These are phyloP conservation scores for Thalassaphorura encarpata DNA, from an alignment of 1,140 invertebrate genomes.

Conservation along the genomic window DNA sequence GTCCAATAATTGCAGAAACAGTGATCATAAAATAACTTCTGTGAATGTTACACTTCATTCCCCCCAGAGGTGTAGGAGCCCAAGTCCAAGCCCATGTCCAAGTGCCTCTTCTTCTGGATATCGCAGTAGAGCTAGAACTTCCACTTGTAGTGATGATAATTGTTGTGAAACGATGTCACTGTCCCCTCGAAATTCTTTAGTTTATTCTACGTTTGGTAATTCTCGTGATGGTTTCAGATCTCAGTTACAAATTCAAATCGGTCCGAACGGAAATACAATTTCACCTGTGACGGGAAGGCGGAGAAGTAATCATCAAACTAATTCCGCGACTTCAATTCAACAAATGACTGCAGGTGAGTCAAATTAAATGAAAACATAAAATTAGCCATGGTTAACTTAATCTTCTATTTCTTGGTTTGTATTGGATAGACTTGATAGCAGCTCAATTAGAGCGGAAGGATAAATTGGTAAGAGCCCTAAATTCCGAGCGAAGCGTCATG, in stretches of 20 bases:
- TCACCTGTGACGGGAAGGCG: slow-evolving; percentile 14
- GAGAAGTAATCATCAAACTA: too few relatives aligned
- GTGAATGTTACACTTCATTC: neutral
- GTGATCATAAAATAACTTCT: neutral
- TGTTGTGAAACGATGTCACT: too few relatives aligned
- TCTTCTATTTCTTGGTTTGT: slow-evolving; percentile 6
- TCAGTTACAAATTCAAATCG: slow-evolving; percentile 25
- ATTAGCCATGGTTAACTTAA: neutral
- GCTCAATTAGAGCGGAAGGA: slow-evolving; percentile 27
- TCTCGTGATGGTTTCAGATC: slow-evolving; percentile 25
- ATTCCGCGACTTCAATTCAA: slow-evolving; percentile 4
- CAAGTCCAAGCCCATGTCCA: neutral
- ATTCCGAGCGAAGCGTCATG: slow-evolving; percentile 6
- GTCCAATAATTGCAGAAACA: neutral
- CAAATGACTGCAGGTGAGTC: slow-evolving; percentile 14
- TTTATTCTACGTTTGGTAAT: slow-evolving; percentile 26
- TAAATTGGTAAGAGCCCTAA: slow-evolving; percentile 13
- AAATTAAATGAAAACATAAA: neutral
- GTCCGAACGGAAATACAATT: slow-evolving; percentile 18
- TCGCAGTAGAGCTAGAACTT: neutral
- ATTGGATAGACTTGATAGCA: slow-evolving; percentile 21
- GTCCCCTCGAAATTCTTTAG: slow-evolving; percentile 20
- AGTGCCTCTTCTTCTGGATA: neutral
- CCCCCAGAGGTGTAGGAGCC: neutral
- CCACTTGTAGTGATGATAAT: too few relatives aligned